Evolutionary conservation across 2,888 invertebrate species (phyloP), one percentile per base, ranked within the genome.

Genomic region (Eupithecia tripunctaria): DNA sequence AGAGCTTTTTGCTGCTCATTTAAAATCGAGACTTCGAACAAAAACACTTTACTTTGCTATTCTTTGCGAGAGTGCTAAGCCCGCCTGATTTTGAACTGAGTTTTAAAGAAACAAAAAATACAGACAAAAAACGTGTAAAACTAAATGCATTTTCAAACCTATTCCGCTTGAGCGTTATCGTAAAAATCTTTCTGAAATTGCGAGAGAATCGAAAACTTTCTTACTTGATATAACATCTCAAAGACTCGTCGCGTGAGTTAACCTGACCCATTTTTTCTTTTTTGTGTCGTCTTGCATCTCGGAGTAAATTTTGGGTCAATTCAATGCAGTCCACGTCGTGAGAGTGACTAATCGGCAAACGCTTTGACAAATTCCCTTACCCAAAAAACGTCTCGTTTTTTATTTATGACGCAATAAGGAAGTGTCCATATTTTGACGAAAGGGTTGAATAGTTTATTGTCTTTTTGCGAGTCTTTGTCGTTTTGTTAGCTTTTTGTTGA

Each of bases 401-500:
- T 88, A 89, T 94, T 94, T 94, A 94, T 84, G 91, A 86, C 74
- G 88, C 91, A 93, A 94, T 93, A 93, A 94, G 94, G 94, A 94
- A 94, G 91, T 93, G 89, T 85, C 85, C 83, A 85, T 85, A 91
- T 92, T 79, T 93, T 91, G 90, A 93, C 89, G 92, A 93, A 94
- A 93, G 94, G 93, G 90, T 93, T 94, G 89, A 91, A 93, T 90
- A 84, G 88, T 80, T 84, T 86, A 91, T 93, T 93, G 91, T 92
- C 83, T 91, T 90, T 90, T 89, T 90, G 89, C 86, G 82, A 73
- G 79, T 81, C 86, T 88, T 88, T 88, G 85, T 89, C 78, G 85
- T 89, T 89, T 91, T 86, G 87, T 86, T 82, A 80, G 80, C 84
- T 87, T 85, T 88, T 93, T 93, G 91, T 93, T 88, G 83, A 85